These are phyloP conservation scores for Dasyprocta punctata DNA, from an alignment of 2,113 vertebrate species.

Conservation along the genomic window DNA sequence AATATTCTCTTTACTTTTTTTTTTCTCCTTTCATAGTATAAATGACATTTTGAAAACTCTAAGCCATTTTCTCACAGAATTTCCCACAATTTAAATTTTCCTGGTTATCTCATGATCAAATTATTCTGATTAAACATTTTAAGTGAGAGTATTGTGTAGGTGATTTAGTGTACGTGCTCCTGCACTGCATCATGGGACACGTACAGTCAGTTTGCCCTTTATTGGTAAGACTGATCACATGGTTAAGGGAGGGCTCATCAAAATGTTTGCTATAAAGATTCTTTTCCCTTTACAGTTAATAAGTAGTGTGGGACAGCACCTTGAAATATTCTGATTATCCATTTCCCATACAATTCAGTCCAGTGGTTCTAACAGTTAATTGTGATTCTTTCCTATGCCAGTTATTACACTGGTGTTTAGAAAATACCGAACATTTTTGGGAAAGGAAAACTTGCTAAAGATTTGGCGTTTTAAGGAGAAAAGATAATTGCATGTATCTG, in stretches of 20 bases:
- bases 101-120: not conserved
- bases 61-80: not conserved
- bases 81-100: not conserved
- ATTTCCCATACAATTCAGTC: not conserved
- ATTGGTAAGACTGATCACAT: not conserved
- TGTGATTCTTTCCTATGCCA: not conserved
- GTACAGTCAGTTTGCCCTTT: not conserved
- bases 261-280: not conserved
- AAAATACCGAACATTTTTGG: constrained; percentile 14
- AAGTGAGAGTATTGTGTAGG: not conserved
- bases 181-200: not conserved
- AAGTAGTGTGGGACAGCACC: not conserved
- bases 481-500: not conserved
- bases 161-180: not conserved
- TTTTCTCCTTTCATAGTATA: not conserved
- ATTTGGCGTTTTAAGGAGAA: not conserved
- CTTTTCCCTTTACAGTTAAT: not conserved
- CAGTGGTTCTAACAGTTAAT: not conserved
- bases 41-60: constrained; percentile 31
- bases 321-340: not conserved
- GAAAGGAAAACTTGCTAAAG: not conserved
- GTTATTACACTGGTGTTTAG: not conserved
- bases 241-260: not conserved
- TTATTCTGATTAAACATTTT: constrained; percentile 28
- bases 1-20: not conserved